Evolutionary conservation across 2,888 invertebrate species (phyloP), one percentile per base, ranked within the genome.

Genomic region (Hydropsyche betteni): DNA sequence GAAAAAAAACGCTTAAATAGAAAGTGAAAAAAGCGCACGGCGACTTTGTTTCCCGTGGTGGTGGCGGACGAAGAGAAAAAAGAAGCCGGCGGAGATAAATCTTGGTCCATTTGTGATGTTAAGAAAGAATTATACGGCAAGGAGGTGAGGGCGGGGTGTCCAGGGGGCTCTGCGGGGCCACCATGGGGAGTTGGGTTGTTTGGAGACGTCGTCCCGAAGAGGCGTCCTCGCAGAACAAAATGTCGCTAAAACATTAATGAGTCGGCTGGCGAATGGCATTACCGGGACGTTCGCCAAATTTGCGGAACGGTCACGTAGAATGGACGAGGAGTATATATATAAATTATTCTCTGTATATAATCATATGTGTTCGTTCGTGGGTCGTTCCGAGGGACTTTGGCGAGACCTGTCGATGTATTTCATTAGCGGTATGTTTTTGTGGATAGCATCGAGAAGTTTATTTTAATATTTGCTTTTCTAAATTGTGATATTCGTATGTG

Each of bases 191-290:
- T 44, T 6, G 69, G 44, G n/a, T 16, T 44, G 44, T 50, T 50
- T 69, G 51, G 24, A 58, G 50, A 58, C 44, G 55, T 24, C 36
- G 55, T 55, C 71, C 55, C 55, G 24, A 33, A 51, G 55, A 74
- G 68, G 52, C 74, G 24, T 52, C 74, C 50, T 64, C 74, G 36
- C 68, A 64, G 68, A 77, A 78, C 77, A 78, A 77, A 78, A 78
- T 78, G 78, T 78, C 78, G 74, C 78, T 78, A 78, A 77, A 78
- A 78, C 78, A 78, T 78, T 78, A 78, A 78, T 78, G 78, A 78
- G 78, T 72, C 51, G 68, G 69, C 77, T 78, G 78, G 75, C 76
- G 78, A 78, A 78, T 78, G 69, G 50, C 75, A 78, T 78, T 78
- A 78, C 69, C 69, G 33, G 68, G 69, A 58, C 68, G 68, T 33